Evolutionary conservation across 2,113 vertebrate species (phyloP), one percentile per base, ranked within the genome.

Genomic region (Boulengeromyrus knoepffleri): DNA sequence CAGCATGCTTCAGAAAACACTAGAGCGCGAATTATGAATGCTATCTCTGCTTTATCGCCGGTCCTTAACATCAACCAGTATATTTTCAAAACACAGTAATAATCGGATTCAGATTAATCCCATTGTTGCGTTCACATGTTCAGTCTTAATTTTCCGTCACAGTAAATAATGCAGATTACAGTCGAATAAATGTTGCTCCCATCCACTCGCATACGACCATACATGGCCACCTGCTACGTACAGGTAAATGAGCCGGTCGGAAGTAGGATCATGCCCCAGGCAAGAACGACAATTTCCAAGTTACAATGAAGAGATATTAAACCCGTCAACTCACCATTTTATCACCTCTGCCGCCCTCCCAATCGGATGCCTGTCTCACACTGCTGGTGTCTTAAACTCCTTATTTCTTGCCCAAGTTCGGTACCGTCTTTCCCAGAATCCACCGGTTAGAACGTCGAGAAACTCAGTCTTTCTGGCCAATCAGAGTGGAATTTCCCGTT

Each of bases 311-410:
- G 46, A 80, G 21, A 12, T n/a, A 39, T 17, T 49, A 86, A 88
- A 77, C 45, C 4, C 9, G 13, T 15, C 13, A 6, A 36, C 94
- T 94, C 90, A 95, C 94, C 94, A 95, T 95, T 77, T 91, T 94
- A 90, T 46, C 88, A 42, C n/a, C 17, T 46, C 7, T 31, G 1
- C 52, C 87, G 5, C 52, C 13, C n/a, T 58, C 3, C 89, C 85
- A 17, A 0, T 12, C 52, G 12, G 42, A 84, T 83, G 36, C 3
- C 13, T 83, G 80, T 27, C 24, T 77, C 36, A 39, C 70, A 5
- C 74, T 8, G 27, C 21, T 2, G 36, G 74, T 5, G 24, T 27
- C 10, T 39, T 31, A 56, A 47, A 66, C 13, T 8, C 5, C 13
- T 83, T 36, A 74, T 49, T 70, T 24, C 36, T n/a, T 3, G 5